Evolutionary conservation across 2,888 invertebrate species (phyloP).

Genomic region (Amorpha juglandis): DNA sequence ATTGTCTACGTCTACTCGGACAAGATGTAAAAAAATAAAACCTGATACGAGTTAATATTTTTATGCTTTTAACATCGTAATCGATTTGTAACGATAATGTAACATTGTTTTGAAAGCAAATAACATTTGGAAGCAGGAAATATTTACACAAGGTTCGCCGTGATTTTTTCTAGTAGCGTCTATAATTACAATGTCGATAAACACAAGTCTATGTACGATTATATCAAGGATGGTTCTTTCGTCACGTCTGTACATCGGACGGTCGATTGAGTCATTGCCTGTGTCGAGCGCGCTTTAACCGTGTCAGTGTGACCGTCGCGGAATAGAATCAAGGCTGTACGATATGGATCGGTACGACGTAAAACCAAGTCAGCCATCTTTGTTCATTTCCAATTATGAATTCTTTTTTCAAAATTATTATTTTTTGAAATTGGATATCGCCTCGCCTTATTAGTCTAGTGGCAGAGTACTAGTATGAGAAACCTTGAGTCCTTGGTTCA

Average conservation of each 20-base stretch:
- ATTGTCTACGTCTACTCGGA: background rate
- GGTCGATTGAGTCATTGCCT: constrained; percentile 68
- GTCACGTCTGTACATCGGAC: constrained; percentile 54
- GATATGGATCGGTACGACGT: constrained; percentile 61
- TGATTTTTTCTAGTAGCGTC: constrained; percentile 32
- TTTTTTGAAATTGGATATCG: too few species aligned
- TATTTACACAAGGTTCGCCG: constrained; percentile 23
- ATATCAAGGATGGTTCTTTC: constrained; percentile 71
- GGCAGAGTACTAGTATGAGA: too few species aligned
- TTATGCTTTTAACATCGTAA: background rate
- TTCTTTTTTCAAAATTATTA: constrained; percentile 26
- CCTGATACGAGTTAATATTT: background rate
- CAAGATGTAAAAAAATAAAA: background rate
- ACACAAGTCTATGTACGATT: constrained; percentile 52
- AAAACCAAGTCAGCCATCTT: constrained; percentile 55
- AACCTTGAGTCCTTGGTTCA: too few species aligned
- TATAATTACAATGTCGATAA: constrained; percentile 51
- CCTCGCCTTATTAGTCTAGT: too few species aligned
- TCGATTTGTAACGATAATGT: constrained; percentile 11
- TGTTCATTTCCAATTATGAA: constrained; percentile 37
- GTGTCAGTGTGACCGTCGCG: constrained; percentile 76
- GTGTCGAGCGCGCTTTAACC: constrained; percentile 61
- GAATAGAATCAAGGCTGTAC: constrained; percentile 79
- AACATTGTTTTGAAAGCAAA: constrained; percentile 11
- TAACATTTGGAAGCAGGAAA: constrained; percentile 22